Conservation (phyloP, 1,140 invertebrate genomes). For the Heliconius melpomene region DNA sequence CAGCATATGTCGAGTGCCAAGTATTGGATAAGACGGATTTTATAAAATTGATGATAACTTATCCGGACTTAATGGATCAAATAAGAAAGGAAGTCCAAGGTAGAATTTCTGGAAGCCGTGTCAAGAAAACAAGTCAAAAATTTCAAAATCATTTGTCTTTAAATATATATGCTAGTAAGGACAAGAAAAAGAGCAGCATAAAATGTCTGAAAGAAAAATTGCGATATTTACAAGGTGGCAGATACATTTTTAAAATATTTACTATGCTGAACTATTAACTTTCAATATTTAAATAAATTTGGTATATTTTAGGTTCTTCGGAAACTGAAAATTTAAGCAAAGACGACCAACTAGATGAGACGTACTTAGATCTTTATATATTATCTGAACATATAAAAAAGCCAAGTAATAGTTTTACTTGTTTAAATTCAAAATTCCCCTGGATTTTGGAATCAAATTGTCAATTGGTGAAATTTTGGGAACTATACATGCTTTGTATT, state of each 20-base stretch:
- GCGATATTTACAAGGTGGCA: conserved; percentile 66
- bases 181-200: conserved; percentile 70
- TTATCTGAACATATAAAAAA: conserved; percentile 73
- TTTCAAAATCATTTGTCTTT: conserved; percentile 49
- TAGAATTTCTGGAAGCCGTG: conserved; percentile 53
- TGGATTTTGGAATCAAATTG: conserved; percentile 71
- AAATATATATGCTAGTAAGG: conserved; percentile 71
- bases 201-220: conserved; percentile 76
- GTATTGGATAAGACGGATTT: conserved; percentile 72
- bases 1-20: conserved; percentile 76
- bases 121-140: conserved; percentile 50
- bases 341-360: conserved; percentile 63
- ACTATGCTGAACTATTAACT: neutral
- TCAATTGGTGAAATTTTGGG: conserved; percentile 68
- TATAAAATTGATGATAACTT: conserved; percentile 72
- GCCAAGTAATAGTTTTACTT: conserved; percentile 58
- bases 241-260: neutral
- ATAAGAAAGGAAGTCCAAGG: conserved; percentile 59
- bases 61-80: conserved; percentile 60
- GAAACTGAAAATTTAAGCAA: conserved; percentile 26
- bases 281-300: neutral
- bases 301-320: neutral
- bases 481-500: conserved; percentile 61
- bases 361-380: conserved; percentile 71
- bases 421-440: conserved; percentile 60